Percentiles rank a stretch among this genome's conserved stretches.
Conservation (phyloP, 2,797 vertebrate species). For the Craterocephalus amniculus region DNA sequence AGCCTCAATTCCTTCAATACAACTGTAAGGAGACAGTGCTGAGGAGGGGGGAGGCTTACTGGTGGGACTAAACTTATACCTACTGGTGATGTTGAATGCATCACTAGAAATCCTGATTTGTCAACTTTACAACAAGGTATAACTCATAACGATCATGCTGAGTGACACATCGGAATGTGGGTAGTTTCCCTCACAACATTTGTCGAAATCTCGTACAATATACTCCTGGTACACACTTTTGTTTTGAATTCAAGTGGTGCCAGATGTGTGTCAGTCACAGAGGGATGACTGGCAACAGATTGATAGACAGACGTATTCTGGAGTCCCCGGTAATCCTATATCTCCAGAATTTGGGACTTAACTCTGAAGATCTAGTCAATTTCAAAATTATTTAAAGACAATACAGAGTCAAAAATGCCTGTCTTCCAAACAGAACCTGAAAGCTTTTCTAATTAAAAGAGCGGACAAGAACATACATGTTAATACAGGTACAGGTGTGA, state of each 20-base stretch:
- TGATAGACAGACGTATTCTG: not conserved
- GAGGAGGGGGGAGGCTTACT: not conserved
- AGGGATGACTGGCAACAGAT: not conserved
- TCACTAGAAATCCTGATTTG: not conserved
- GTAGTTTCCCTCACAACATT: not conserved
- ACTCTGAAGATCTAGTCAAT: too few species aligned
- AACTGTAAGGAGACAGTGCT: not conserved
- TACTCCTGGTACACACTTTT: not conserved
- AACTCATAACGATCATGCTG: not conserved
- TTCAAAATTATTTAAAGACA: not conserved
- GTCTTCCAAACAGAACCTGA: not conserved
- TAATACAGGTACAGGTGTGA: not conserved
- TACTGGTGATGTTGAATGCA: not conserved
- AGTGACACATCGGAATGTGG: not conserved
- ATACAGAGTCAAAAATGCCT: not conserved
- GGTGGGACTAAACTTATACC: not conserved
- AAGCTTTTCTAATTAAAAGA: not conserved
- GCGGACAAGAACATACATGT: not conserved
- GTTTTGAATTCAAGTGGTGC: not conserved
- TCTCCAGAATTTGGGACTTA: not conserved
- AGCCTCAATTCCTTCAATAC: not conserved
- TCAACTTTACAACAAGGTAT: not conserved
- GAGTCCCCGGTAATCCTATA: not conserved
- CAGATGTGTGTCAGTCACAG: not conserved
- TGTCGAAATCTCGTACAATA: not conserved